phyloP scores from a whole-genome alignment of 2,888 invertebrate genomes.

The Trachelus stipa region DNA sequence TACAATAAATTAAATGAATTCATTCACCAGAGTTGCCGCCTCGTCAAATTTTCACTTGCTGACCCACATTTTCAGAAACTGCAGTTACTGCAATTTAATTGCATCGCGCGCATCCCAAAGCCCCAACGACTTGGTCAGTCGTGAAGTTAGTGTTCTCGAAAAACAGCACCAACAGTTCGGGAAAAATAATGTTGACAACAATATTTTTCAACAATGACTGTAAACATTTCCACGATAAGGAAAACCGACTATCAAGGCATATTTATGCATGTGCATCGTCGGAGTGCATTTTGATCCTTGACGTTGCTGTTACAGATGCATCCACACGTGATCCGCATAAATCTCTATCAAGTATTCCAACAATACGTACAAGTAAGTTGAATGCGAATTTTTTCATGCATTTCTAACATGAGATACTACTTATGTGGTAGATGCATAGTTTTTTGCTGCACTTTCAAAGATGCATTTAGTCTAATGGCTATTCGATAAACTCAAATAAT shows the following conservation, averaged over 20 bases:
- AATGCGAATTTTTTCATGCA: not conserved
- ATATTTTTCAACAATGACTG: not conserved
- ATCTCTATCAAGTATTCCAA: not conserved
- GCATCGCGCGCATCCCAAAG: not conserved
- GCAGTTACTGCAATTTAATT: constrained; percentile 1
- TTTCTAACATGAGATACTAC: not conserved
- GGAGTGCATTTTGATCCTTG: not conserved
- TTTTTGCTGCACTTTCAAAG: not conserved
- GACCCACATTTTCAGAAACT: not conserved
- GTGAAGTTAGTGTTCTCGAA: not conserved
- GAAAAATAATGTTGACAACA: not conserved
- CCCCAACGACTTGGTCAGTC: not conserved
- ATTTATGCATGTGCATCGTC: not conserved
- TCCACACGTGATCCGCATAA: not conserved
- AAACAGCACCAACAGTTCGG: not conserved
- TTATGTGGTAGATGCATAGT: not conserved
- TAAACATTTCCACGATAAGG: not conserved
- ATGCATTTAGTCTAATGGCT: not conserved
- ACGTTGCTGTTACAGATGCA: not conserved
- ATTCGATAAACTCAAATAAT: not conserved
- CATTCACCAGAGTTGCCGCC: not conserved
- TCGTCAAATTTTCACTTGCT: not conserved
- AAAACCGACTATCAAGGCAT: not conserved
- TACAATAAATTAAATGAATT: not conserved
- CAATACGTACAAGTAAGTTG: not conserved